These are phyloP conservation scores for Coracias cyanogaster DNA, from an alignment of 2,797 vertebrate genomes.

Conservation along the genomic window DNA sequence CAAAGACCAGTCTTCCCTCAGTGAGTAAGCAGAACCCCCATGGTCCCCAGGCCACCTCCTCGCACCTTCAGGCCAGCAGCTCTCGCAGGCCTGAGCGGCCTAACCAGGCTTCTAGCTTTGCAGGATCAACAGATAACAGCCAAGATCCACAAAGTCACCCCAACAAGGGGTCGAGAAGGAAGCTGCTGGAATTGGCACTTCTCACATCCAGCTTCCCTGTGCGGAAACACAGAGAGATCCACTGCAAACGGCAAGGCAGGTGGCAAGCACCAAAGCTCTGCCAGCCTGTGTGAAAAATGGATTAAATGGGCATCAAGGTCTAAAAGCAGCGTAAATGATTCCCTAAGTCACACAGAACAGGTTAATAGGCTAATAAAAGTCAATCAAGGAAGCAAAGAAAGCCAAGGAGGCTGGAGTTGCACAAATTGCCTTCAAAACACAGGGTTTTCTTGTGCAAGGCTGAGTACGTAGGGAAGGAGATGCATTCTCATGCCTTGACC, in stretches of 20 bases:
- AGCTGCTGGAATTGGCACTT: not conserved
- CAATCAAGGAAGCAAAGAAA: not conserved
- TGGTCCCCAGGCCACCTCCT: not conserved
- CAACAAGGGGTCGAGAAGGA: not conserved
- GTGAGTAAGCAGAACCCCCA: not conserved
- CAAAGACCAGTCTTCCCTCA: not conserved
- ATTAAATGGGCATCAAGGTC: not conserved
- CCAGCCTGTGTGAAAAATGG: not conserved
- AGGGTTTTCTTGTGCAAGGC: not conserved
- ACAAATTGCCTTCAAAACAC: not conserved
- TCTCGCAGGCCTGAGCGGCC: not conserved
- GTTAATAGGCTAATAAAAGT: not conserved
- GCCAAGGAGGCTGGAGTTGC: not conserved
- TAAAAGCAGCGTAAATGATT: not conserved
- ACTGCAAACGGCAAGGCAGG: not conserved
- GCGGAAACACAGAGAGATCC: not conserved
- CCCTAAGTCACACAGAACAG: not conserved
- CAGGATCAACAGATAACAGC: not conserved
- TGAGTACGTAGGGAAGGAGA: not conserved
- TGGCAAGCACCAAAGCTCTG: not conserved
- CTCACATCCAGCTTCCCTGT: not conserved
- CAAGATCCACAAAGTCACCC: not conserved
- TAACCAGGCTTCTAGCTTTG: not conserved
- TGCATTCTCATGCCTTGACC: not conserved
- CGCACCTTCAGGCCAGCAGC: not conserved